These are phyloP conservation scores for Netelia fuscicornis DNA, from an alignment of 2,888 invertebrate species.

Conservation along the genomic window DNA sequence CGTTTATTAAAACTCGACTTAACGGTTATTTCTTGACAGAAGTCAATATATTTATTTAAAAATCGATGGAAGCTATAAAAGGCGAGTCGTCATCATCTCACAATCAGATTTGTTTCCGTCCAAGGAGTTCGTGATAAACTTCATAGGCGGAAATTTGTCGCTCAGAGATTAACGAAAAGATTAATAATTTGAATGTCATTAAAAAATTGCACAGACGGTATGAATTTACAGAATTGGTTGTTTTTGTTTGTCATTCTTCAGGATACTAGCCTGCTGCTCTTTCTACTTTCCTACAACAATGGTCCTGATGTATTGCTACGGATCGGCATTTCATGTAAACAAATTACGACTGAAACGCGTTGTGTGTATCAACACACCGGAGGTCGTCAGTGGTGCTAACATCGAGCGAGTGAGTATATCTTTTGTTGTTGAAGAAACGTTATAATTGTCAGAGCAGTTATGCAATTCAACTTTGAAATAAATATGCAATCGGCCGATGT, in stretches of 20 bases:
- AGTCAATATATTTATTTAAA: too few species aligned
- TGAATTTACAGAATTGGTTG: background rate
- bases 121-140: too few species aligned
- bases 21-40: too few species aligned
- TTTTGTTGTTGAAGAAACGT: background rate
- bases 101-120: too few species aligned
- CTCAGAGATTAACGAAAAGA: too few species aligned
- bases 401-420: constrained; percentile 86
- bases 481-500: background rate
- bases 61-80: too few species aligned
- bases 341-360: constrained; percentile 89
- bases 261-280: constrained; percentile 94
- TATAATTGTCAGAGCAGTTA: background rate
- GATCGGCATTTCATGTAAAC: constrained; percentile 95
- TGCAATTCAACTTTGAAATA: background rate
- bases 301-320: constrained; percentile 96
- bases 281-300: constrained; percentile 96
- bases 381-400: constrained; percentile 85
- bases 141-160: too few species aligned
- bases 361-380: constrained; percentile 85
- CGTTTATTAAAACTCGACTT: background rate
- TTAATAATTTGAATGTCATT: too few species aligned
- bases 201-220: too few species aligned
- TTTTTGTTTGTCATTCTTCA: constrained; percentile 72
- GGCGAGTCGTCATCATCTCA: too few species aligned